Conservation (phyloP, 1,140 invertebrate genomes). For the Macrostomum lignano region DNA sequence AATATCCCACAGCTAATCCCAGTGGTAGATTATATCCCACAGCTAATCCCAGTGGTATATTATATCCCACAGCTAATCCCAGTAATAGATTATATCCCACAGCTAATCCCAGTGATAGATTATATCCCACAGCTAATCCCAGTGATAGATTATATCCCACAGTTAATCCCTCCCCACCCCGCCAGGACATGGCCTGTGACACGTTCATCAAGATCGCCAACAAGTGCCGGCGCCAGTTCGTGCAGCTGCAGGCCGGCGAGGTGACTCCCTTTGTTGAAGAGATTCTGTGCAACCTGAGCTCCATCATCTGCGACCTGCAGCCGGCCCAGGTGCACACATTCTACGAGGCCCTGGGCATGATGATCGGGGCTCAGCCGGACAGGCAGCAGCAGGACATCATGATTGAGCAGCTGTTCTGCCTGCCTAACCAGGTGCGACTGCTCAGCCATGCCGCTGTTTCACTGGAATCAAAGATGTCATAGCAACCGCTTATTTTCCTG, state of each 20-base stretch:
- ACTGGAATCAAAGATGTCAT: no score
- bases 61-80: no score
- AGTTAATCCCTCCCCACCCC: no score
- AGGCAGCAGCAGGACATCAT: conserved; percentile 53
- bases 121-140: no score
- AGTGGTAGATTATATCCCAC: no score
- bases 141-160: no score
- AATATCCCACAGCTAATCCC: no score
- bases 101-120: no score
- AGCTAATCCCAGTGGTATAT: no score
- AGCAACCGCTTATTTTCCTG: no score
- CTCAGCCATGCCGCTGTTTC: no score
- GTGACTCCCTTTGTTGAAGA: conserved; percentile 92
- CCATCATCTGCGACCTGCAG: conserved; percentile 91
- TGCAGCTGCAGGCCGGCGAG: conserved; percentile 47
- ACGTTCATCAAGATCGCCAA: conserved; percentile 99
- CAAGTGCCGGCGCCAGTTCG: conserved; percentile 90
- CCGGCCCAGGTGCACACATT: conserved; percentile 98
- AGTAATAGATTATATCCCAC: no score
- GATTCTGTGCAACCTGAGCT: conserved; percentile 73
- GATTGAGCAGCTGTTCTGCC: conserved; percentile 82
- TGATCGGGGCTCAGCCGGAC: conserved; percentile 83
- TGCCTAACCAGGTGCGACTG: conserved; percentile 96
- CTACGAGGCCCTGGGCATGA: conserved; percentile 95
- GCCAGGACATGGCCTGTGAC: conserved; percentile 99